phyloP scores from a whole-genome alignment of 2,113 vertebrate species.

The Furnarius figulus region DNA sequence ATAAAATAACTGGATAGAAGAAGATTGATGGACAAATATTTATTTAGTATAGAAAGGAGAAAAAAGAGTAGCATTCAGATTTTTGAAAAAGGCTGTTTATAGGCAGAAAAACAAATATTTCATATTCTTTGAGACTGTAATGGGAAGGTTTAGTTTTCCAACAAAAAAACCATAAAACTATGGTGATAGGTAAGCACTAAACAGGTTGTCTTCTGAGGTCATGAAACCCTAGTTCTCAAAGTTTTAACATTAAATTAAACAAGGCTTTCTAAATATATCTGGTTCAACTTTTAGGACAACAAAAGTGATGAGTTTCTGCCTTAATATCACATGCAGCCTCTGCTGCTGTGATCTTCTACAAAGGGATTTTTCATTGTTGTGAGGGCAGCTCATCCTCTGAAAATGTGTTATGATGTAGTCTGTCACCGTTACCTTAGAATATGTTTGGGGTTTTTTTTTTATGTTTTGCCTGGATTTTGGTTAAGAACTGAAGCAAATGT shows the following conservation, averaged over 20 bases:
- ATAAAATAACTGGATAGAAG: neutral
- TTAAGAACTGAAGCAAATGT: neutral
- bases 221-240: neutral
- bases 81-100: neutral
- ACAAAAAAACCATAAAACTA: neutral
- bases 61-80: neutral
- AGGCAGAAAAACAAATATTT: neutral
- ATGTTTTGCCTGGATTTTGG: constrained; percentile 9
- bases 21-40: neutral
- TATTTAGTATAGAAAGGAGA: neutral
- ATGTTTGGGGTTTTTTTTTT: neutral
- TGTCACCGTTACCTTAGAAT: neutral
- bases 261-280: neutral
- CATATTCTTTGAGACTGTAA: neutral
- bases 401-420: neutral
- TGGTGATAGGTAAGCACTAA: neutral
- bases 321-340: neutral
- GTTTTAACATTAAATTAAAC: neutral
- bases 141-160: neutral
- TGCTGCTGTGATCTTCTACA: neutral
- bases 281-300: neutral
- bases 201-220: neutral
- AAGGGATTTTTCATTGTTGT: neutral
- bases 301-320: neutral
- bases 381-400: neutral